Base-by-base conservation (phyloP, 92 coral and sea anemone species). In the Phymanthus crucifer region DNA sequence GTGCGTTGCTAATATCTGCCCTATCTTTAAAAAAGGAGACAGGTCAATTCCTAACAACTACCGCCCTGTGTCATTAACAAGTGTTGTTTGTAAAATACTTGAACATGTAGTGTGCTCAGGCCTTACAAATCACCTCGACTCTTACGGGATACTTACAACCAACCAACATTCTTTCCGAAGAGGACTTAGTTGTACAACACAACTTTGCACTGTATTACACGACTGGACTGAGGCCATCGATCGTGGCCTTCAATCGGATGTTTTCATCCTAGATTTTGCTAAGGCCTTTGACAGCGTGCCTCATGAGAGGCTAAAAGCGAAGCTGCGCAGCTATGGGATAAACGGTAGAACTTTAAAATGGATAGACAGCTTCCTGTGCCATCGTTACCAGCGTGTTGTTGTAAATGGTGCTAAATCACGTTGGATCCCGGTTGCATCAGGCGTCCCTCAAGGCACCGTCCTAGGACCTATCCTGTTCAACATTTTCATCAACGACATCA, bases 1-100 rank as follows among this genome's bases (percentile, higher is more conserved):
- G 84, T 69, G 84, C 36, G 36, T 80, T 16, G 84, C 84, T 6
- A 80, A 70, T 43, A 57, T 80, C 57, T 80, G 84, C 35, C 84
- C 78, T 37, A 57, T 80, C 43, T 80, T 37, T 23, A 80, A 80
- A 47, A 72, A 71, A 21, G 84, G 72, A 23, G 84, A 80, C 52
- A 72, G 67, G 52, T 80, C 78, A 29, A n/a, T 50, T 70, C 43
- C 84, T 38, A 47, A 68, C 66, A 79, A 79, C 40, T 79, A 79
- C 70, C 52, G 83, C 24, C 83, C 77, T 33, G 69, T 79, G 37
- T 79, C 83, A 14, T 66, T 79, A 76, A 79, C 83, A 73, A n/a
- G n/a, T 82, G 54, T 82, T 35, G 73, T 74, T 46, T 74, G 74
- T 56, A 74, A 82, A 61, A 73, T 74, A 73, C 74, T 82, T 46